Evolutionary conservation across 1,140 invertebrate species (phyloP).

Genomic region (Hesperophylax magnus): DNA sequence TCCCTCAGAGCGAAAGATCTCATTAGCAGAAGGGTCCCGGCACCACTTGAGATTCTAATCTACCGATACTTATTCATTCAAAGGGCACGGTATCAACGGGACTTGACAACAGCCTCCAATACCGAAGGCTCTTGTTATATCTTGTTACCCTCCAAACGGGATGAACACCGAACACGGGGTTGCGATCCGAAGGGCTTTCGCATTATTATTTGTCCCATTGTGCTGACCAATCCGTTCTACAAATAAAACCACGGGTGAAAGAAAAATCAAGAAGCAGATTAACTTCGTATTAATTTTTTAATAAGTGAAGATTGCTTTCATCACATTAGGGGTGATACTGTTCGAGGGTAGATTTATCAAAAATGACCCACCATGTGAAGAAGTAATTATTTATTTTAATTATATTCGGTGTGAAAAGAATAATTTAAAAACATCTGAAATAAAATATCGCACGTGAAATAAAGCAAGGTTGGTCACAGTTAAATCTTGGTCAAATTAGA

Average conservation of each 20-base stretch:
- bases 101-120: not conserved
- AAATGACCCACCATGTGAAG: too few relatives aligned
- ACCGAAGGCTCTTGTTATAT: conserved; percentile 30
- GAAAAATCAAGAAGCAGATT: not conserved
- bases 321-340: too few relatives aligned
- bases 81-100: conserved; percentile 32
- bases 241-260: conserved; percentile 36
- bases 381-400: too few relatives aligned
- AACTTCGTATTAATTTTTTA: too few relatives aligned
- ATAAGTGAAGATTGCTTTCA: too few relatives aligned
- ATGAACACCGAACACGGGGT: not conserved
- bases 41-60: conserved; percentile 49
- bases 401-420: too few relatives aligned
- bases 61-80: conserved; percentile 53
- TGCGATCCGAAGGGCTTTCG: not conserved
- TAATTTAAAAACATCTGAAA: too few relatives aligned
- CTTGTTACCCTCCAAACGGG: conserved; percentile 5
- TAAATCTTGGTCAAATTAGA: too few relatives aligned
- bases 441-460: too few relatives aligned
- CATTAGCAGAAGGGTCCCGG: conserved; percentile 42
- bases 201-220: conserved; percentile 31
- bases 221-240: conserved; percentile 32
- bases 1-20: conserved; percentile 46
- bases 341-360: too few relatives aligned
- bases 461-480: too few relatives aligned